These are phyloP conservation scores for Pyrocoelia pectoralis DNA, from an alignment of 2,888 invertebrate species.

Conservation along the genomic window DNA sequence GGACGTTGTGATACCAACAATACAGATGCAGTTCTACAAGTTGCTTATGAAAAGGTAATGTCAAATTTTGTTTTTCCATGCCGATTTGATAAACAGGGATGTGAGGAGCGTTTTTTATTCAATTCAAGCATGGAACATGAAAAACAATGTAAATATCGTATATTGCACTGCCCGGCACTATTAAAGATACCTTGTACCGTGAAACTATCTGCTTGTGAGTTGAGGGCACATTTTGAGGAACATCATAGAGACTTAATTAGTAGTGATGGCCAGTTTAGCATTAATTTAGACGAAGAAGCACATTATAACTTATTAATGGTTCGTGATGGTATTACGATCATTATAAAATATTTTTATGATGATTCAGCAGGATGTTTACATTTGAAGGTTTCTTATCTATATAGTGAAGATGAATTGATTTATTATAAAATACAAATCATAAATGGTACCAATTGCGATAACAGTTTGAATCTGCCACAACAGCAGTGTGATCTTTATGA, in stretches of 20 bases:
- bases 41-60: background rate
- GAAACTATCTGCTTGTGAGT: background rate
- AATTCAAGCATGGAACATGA: background rate
- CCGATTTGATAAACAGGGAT: background rate
- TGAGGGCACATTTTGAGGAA: constrained; percentile 5
- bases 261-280: background rate
- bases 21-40: background rate
- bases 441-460: background rate
- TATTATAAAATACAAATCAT: background rate
- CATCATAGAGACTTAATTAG: background rate
- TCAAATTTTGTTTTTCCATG: background rate
- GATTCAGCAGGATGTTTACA: background rate
- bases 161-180: background rate
- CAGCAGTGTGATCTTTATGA: background rate
- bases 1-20: background rate
- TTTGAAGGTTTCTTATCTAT: background rate
- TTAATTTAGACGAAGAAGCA: background rate
- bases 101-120: background rate
- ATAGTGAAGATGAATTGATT: background rate
- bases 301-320: background rate
- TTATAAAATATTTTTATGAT: constrained; percentile 7
- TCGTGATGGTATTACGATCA: background rate
- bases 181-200: background rate
- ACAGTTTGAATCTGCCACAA: background rate
- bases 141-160: background rate